Percentiles rank a stretch among this genome's conserved stretches.
Conservation (phyloP, 1,140 invertebrate genomes). For the Pantala flavescens region DNA sequence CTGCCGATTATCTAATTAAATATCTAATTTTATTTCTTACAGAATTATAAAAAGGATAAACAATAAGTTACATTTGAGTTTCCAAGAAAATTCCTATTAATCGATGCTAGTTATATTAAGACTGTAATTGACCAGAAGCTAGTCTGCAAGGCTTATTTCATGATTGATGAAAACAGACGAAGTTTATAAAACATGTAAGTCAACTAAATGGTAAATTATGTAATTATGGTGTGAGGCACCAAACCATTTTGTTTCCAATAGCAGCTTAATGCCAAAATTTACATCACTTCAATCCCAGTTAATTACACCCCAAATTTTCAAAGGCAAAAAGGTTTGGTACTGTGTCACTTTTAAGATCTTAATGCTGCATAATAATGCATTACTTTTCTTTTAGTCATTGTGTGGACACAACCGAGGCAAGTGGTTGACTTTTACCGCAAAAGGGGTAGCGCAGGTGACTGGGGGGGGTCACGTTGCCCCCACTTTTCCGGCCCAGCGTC, state of each 20-base stretch:
- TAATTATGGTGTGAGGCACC: constrained; percentile 4
- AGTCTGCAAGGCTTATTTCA: neutral
- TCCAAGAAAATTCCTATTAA: no score
- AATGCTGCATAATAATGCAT: neutral
- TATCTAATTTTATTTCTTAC: no score
- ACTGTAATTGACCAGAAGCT: neutral
- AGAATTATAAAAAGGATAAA: neutral
- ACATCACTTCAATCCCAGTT: neutral
- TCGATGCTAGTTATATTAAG: no score
- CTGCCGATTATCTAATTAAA: no score
- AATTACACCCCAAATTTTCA: neutral
- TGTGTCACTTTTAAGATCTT: constrained; percentile 4
- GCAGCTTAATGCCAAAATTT: neutral
- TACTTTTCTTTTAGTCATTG: neutral
- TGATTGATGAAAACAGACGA: neutral
- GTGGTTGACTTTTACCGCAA: constrained; percentile 23
- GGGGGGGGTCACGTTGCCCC: constrained; percentile 22
- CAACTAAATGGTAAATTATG: constrained; percentile 10
- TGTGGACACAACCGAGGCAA: constrained; percentile 13
- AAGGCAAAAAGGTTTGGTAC: neutral
- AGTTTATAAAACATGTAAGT: neutral
- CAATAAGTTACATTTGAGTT: no score
- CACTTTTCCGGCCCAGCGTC: constrained; percentile 16
- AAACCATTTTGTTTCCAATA: constrained; percentile 3
- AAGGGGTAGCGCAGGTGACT: constrained; percentile 19